These are phyloP conservation scores for Fistularia tabacaria DNA, from an alignment of 2,797 vertebrate species.

Conservation along the genomic window DNA sequence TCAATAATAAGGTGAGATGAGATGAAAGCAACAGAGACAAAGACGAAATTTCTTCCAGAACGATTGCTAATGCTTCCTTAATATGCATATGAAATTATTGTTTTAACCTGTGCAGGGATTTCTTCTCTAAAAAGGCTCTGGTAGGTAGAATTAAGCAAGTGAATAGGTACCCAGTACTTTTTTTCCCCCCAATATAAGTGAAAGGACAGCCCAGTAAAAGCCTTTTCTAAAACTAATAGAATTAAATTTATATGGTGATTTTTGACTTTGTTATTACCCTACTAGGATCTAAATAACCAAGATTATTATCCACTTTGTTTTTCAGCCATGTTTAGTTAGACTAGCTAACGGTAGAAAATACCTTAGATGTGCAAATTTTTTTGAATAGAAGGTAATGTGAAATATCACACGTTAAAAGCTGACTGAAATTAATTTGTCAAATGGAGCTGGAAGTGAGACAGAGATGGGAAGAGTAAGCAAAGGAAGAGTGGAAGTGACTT, in stretches of 20 bases:
- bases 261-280: too few relatives aligned
- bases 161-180: too few relatives aligned
- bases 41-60: constrained; percentile 27
- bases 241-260: too few relatives aligned
- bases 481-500: constrained; percentile 50
- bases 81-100: constrained; percentile 16
- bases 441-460: constrained; percentile 25
- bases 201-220: too few relatives aligned
- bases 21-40: constrained; percentile 13
- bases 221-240: too few relatives aligned
- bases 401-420: constrained; percentile 27
- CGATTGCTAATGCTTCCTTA: constrained; percentile 16
- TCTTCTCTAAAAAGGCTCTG: too few relatives aligned
- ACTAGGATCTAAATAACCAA: too few relatives aligned
- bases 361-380: constrained; percentile 45
- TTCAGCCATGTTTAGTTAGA: too few relatives aligned
- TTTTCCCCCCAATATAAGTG: too few relatives aligned
- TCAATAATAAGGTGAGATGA: constrained; percentile 11
- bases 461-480: constrained; percentile 34
- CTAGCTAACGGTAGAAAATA: constrained; percentile 38
- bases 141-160: too few relatives aligned
- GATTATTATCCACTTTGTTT: too few relatives aligned
- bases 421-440: constrained; percentile 41
- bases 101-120: too few relatives aligned
- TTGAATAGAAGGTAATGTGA: constrained; percentile 55